A percentile compares a stretch with the other conserved stretches of the same genome.
phyloP scores from a whole-genome alignment of 2,888 invertebrate genomes.

The Rhingia rostrata region DNA sequence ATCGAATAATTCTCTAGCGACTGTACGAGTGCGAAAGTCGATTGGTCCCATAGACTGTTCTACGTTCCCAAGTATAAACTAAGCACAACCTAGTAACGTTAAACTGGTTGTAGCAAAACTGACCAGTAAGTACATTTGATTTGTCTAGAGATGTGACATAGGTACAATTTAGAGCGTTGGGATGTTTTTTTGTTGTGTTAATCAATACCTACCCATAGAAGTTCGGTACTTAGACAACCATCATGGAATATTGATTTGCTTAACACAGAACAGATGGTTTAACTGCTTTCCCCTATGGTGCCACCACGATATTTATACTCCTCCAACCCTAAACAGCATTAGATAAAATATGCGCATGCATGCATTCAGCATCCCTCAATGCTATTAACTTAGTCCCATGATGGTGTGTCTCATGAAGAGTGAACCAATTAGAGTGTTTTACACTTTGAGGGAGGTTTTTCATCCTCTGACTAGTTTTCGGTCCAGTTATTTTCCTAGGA shows the following conservation, averaged over 20 bases:
- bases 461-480: neutral
- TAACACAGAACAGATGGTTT: slow-evolving; percentile 15
- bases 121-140: no score
- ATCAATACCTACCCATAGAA: no score
- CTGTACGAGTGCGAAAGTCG: no score
- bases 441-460: slow-evolving; percentile 1
- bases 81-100: no score
- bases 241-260: neutral
- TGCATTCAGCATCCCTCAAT: slow-evolving; percentile 9
- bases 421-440: neutral
- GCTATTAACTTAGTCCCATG: neutral
- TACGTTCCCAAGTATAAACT: no score
- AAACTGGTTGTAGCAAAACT: no score
- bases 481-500: no score
- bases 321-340: slow-evolving; percentile 26
- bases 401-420: slow-evolving; percentile 20
- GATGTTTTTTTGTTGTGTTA: no score
- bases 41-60: no score
- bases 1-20: no score
- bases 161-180: no score
- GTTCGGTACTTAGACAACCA: neutral
- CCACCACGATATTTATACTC: slow-evolving; percentile 13
- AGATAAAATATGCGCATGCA: slow-evolving; percentile 33
- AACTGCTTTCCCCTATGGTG: neutral
- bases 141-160: no score